Evolutionary conservation across 1,140 invertebrate genomes (phyloP).

Genomic region (Dysdera silvatica): DNA sequence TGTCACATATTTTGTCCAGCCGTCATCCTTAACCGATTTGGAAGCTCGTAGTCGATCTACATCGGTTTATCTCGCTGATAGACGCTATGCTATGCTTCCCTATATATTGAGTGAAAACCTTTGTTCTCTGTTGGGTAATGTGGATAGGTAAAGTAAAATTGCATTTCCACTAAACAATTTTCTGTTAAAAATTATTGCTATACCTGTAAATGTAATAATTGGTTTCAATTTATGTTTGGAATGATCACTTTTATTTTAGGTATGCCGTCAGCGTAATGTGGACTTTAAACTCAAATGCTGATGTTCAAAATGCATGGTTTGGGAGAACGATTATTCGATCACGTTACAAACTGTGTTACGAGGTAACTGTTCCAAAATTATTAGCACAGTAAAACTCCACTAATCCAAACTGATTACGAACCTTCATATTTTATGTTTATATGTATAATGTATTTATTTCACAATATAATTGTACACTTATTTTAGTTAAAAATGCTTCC

Average conservation of each 20-base stretch:
- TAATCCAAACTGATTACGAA: no score
- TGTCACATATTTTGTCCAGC: constrained; percentile 47
- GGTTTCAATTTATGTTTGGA: background rate
- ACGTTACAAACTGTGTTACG: constrained; percentile 45
- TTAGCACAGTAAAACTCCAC: no score
- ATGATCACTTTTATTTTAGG: constrained; percentile 31
- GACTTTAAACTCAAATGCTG: constrained; percentile 42
- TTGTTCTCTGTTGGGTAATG: constrained; percentile 47
- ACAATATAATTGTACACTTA: no score
- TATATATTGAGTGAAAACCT: constrained; percentile 48
- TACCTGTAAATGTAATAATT: background rate
- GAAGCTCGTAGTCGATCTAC: constrained; percentile 45
- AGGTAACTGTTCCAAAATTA: constrained; percentile 29
- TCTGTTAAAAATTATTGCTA: background rate
- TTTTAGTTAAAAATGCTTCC: no score
- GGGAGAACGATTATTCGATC: constrained; percentile 44
- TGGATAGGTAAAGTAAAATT: constrained; percentile 41
- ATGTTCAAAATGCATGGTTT: constrained; percentile 43
- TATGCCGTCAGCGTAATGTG: constrained; percentile 48
- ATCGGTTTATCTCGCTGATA: constrained; percentile 47
- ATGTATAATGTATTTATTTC: no score
- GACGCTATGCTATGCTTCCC: constrained; percentile 51
- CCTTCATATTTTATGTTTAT: no score
- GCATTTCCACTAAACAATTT: background rate
- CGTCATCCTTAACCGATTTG: constrained; percentile 42